Evolutionary conservation across 2,888 invertebrate genomes (phyloP).

Genomic region (Drosophila diplacantha): DNA sequence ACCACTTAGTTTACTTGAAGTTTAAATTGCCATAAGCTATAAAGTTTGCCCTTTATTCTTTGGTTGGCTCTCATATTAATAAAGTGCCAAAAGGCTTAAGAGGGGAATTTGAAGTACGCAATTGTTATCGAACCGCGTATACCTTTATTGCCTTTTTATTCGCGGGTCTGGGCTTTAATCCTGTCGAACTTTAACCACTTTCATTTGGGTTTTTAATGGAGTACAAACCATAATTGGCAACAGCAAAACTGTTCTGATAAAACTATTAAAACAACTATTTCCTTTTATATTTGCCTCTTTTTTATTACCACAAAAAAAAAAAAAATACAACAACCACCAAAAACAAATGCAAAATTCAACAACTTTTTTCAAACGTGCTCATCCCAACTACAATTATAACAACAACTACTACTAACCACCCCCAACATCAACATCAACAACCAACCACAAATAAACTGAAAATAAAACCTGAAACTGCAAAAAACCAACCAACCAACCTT

Average conservation of each 20-base stretch:
- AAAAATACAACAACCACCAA: slow-evolving; percentile 27
- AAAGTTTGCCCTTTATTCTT: neutral
- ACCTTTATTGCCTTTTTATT: neutral
- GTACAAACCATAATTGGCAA: slow-evolving; percentile 54
- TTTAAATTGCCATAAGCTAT: neutral
- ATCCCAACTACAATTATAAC: slow-evolving; percentile 42
- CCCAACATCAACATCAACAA: slow-evolving; percentile 39
- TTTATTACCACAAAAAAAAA: slow-evolving; percentile 51
- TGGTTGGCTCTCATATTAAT: neutral
- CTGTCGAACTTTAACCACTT: slow-evolving; percentile 12
- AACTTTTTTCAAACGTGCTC: slow-evolving; percentile 67
- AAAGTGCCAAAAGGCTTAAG: neutral
- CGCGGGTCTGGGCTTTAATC: slow-evolving; percentile 1
- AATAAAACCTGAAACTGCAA: slow-evolving; percentile 23
- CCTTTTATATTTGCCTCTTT: slow-evolving; percentile 67
- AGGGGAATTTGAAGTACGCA: neutral
- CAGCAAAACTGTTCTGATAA: slow-evolving; percentile 62
- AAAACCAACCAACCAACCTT: slow-evolving; percentile 26
- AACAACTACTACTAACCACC: slow-evolving; percentile 41
- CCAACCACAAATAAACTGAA: slow-evolving; percentile 49
- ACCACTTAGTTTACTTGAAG: neutral
- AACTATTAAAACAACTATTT: slow-evolving; percentile 73
- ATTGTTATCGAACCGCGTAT: neutral
- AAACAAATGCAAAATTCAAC: slow-evolving; percentile 50
- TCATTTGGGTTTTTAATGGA: slow-evolving; percentile 23